Evolutionary conservation across 2,113 vertebrate species (phyloP), one percentile per base, ranked within the genome.

Genomic region (Crotalus horridus): DNA sequence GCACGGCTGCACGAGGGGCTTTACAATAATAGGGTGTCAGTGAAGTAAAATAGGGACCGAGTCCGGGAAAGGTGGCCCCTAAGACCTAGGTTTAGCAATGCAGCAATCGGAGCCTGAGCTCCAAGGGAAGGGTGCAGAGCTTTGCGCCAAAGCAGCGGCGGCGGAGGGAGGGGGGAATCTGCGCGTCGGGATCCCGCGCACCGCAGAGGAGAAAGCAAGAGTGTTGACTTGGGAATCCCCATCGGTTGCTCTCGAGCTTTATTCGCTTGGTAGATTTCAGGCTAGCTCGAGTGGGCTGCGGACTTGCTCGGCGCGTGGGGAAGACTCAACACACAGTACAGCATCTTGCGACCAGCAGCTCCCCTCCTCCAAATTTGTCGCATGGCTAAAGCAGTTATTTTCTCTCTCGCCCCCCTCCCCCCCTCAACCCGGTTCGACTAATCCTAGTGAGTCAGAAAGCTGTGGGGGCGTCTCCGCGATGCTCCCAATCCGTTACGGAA

Each of bases 361-460:
- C 54, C 55, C 54, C 26, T 85, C 92, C 88, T 10, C 29, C 20
- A 53, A 15, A 17, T 89, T 24, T 39, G 88, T 81, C 55, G 88
- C 92, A 64, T 85, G 74, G 43, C 88, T 86, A 86, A 90, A 93
- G 54, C 88, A 90, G 21, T 21, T 81, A 81, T 48, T 29, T 51
- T 7, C n/a, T 20, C 0, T 10, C 46, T 11, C 24, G 1, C 6
- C 6, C 7, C 46, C n/a, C 26, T 1, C 0, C 39, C 59, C 29
- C 2, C 33, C 51, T 21, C 21, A 51, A 51, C 8, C 20, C 33
- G 0, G 10, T 20, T 56, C 21, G 39, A 61, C 29, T 51, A 89
- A 58, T 89, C 87, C 92, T 20, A 39, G n/a, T 92, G 91, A 92
- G 86, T 92, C 59, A 92, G 86, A 64, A 88, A 61, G n/a, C 54